Conservation (phyloP, 37 sponge, comb jelly and placozoan species). For the Hormiphora californensis region DNA sequence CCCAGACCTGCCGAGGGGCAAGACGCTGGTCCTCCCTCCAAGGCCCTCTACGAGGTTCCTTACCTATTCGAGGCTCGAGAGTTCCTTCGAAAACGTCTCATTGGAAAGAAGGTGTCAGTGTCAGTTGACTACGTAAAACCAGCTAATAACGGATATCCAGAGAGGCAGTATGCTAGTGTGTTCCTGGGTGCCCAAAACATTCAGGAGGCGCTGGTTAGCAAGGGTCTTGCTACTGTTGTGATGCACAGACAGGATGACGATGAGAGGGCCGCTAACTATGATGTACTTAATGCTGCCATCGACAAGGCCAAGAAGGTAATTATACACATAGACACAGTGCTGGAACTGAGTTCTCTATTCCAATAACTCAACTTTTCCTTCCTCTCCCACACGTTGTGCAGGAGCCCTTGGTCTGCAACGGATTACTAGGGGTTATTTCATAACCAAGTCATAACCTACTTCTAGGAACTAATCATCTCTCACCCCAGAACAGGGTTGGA, state of each 20-base stretch:
- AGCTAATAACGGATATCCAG: constrained; percentile 82
- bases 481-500: constrained; percentile 74
- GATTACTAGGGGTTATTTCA: too few species aligned
- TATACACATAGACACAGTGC: not conserved
- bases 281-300: constrained; percentile 81
- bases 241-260: constrained; percentile 86
- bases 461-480: too few species aligned
- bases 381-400: too few species aligned
- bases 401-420: too few species aligned
- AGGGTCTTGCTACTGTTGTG: constrained; percentile 75
- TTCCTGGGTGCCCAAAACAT: constrained; percentile 70
- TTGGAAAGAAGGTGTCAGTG: constrained; percentile 91
- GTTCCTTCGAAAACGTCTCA: constrained; percentile 87
- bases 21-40: constrained; percentile 24
- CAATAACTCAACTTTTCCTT: not conserved
- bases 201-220: constrained; percentile 91
- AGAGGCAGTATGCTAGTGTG: constrained; percentile 82
- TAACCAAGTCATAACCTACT: too few species aligned
- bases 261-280: constrained; percentile 79
- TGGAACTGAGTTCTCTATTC: not conserved
- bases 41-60: constrained; percentile 88
- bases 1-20: constrained; percentile 63
- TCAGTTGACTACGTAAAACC: constrained; percentile 91
- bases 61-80: constrained; percentile 99
- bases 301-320: constrained; percentile 48